Evolutionary conservation across 2,797 vertebrate genomes (phyloP).

Genomic region (Aselliscus stoliczkanus): DNA sequence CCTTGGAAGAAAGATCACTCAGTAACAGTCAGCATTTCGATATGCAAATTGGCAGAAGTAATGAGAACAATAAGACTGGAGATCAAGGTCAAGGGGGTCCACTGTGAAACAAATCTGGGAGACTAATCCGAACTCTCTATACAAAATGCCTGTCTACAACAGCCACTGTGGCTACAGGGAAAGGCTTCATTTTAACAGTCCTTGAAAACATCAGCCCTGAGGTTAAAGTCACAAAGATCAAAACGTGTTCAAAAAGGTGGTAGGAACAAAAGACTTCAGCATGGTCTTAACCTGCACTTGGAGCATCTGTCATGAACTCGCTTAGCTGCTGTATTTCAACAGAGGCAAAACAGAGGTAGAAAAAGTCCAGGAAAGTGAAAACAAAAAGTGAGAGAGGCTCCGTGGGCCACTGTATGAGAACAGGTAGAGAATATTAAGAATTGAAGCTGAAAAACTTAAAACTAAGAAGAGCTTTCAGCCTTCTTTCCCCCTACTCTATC

Average conservation of each 20-base stretch:
- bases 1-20: not conserved
- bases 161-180: not conserved
- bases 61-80: not conserved
- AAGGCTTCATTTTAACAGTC: not conserved
- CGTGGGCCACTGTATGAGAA: not conserved
- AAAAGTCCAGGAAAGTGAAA: not conserved
- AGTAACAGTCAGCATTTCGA: not conserved
- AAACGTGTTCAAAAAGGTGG: not conserved
- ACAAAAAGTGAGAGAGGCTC: not conserved
- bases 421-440: not conserved
- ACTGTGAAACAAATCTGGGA: not conserved
- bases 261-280: not conserved
- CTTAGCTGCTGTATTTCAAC: not conserved
- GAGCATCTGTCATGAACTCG: not conserved
- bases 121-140: not conserved
- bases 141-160: not conserved
- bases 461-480: not conserved
- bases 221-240: not conserved
- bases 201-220: not conserved
- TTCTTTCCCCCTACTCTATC: fast-evolving
- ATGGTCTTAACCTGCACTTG: not conserved
- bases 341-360: not conserved
- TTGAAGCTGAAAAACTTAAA: not conserved
- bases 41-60: not conserved
- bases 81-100: not conserved